phyloP scores from a whole-genome alignment of 2,797 vertebrate genomes.

The Linurgus olivaceus region DNA sequence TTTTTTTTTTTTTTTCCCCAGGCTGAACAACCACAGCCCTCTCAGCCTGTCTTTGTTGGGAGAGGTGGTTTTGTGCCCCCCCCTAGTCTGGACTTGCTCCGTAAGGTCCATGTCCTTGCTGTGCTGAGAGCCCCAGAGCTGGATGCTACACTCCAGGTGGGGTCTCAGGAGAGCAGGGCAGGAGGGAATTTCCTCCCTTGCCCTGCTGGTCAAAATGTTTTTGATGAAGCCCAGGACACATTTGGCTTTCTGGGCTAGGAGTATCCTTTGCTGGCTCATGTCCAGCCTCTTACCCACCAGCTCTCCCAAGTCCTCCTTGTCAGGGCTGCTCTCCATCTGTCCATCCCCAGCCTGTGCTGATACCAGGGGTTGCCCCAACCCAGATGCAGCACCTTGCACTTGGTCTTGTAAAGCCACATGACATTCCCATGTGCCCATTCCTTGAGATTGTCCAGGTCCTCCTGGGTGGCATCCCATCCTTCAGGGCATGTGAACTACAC shows the following conservation, averaged over 20 bases:
- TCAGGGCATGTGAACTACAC: neutral
- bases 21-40: neutral
- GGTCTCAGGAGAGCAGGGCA: neutral
- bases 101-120: neutral
- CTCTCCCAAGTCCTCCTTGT: accelerated
- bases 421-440: neutral
- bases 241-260: neutral
- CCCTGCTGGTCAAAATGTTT: neutral
- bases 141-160: neutral
- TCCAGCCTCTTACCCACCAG: neutral
- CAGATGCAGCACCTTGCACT: neutral
- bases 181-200: neutral
- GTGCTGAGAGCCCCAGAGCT: neutral
- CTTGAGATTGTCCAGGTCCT: neutral
- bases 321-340: neutral
- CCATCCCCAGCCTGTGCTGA: neutral
- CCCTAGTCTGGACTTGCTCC: neutral
- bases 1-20: neutral
- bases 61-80: neutral
- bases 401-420: neutral
- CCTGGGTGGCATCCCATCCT: accelerated
- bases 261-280: accelerated
- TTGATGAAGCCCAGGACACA: neutral
- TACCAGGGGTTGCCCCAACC: neutral
- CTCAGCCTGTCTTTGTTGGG: accelerated